phyloP scores from a whole-genome alignment of 2,888 invertebrate species.

The Apodemia mormo region DNA sequence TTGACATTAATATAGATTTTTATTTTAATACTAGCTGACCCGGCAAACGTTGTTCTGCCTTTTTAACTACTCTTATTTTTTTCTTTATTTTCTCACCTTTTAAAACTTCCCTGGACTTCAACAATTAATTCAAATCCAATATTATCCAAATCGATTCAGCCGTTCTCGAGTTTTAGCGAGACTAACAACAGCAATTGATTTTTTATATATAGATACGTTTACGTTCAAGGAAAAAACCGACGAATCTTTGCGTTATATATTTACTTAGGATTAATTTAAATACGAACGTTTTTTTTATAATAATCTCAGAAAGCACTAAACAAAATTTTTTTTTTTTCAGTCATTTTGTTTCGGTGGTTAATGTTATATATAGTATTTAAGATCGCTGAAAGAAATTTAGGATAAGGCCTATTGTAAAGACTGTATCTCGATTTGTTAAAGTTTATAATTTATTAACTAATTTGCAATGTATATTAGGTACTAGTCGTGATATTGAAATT shows the following conservation, averaged over 20 bases:
- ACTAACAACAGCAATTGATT: too few relatives aligned
- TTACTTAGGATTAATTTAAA: not conserved
- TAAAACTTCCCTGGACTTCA: too few relatives aligned
- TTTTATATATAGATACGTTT: too few relatives aligned
- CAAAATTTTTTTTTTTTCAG: constrained; percentile 22
- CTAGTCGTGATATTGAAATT: constrained; percentile 55
- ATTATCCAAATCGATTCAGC: too few relatives aligned
- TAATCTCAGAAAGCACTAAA: not conserved
- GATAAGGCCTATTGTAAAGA: constrained; percentile 44
- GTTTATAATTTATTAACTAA: constrained; percentile 53
- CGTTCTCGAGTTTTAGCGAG: too few relatives aligned
- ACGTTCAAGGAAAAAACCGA: not conserved
- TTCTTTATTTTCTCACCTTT: too few relatives aligned
- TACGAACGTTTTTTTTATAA: constrained; percentile 1
- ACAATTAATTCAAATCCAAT: too few relatives aligned
- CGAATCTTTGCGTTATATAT: not conserved
- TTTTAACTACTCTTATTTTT: too few relatives aligned
- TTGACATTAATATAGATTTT: not conserved
- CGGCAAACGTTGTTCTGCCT: too few relatives aligned
- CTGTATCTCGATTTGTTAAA: constrained; percentile 54
- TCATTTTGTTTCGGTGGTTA: constrained; percentile 21
- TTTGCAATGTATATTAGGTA: constrained; percentile 32
- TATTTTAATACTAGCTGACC: not conserved
- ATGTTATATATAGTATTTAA: constrained; percentile 11
- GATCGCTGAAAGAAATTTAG: constrained; percentile 12